phyloP scores from a whole-genome alignment of 2,113 vertebrate species.

The Struthidea cinerea region DNA sequence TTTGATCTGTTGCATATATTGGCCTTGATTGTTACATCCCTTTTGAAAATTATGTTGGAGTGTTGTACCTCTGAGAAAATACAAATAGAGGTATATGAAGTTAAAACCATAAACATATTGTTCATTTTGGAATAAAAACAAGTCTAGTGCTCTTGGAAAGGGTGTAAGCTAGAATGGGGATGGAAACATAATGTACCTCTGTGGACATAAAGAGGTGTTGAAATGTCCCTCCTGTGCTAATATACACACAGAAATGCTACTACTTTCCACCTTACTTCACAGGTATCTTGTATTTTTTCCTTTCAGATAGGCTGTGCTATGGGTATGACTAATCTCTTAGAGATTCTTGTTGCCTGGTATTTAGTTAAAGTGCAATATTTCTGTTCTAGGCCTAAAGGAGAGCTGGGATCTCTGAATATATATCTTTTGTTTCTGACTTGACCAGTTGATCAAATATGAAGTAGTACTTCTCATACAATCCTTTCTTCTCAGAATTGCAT shows the following conservation, averaged over 20 bases:
- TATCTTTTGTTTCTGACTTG: not conserved
- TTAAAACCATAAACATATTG: not conserved
- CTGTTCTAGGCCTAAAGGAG: not conserved
- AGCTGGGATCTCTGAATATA: accelerated
- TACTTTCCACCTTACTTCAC: not conserved
- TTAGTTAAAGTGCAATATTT: not conserved
- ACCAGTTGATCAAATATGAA: not conserved
- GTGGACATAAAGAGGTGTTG: not conserved
- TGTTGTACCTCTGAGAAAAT: not conserved
- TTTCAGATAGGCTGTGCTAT: not conserved
- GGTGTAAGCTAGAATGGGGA: not conserved
- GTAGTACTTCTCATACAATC: not conserved
- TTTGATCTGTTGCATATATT: not conserved
- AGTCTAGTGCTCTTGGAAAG: not conserved
- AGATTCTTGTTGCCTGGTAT: not conserved
- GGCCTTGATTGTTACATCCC: not conserved
- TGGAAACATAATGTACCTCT: not conserved
- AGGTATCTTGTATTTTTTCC: not conserved
- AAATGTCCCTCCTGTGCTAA: not conserved
- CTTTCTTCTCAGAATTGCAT: not conserved
- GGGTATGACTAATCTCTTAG: not conserved
- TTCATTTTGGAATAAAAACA: not conserved
- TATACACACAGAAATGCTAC: not conserved
- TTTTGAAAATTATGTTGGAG: not conserved
- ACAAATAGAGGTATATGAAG: not conserved